These are phyloP conservation scores for Bursaphelenchus mucronatus DNA, from an alignment of 1,140 invertebrate genomes.

Conservation along the genomic window DNA sequence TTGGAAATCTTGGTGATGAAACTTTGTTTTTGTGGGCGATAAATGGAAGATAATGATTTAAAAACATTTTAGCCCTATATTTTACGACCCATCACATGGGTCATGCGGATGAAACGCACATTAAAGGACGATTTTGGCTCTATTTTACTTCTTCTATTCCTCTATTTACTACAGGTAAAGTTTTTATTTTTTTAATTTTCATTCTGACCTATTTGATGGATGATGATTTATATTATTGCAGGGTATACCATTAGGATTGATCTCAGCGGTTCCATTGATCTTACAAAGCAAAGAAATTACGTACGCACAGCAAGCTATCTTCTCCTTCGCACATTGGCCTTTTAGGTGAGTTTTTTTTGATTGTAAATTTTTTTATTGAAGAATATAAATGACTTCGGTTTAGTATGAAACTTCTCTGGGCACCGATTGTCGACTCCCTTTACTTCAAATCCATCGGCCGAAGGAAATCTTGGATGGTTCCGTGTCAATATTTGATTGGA, in stretches of 20 bases:
- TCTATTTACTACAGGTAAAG: constrained; percentile 55
- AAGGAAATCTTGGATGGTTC: constrained; percentile 93
- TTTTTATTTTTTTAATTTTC: constrained; percentile 16
- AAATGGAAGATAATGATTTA: not conserved
- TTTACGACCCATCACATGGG: constrained; percentile 32
- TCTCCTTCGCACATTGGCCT: constrained; percentile 95
- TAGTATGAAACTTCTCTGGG: constrained; percentile 86
- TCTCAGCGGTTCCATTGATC: constrained; percentile 87
- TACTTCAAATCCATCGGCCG: constrained; percentile 78
- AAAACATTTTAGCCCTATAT: constrained; percentile 31
- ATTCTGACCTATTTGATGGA: constrained; percentile 4
- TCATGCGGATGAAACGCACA: constrained; percentile 42
- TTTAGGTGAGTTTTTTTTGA: constrained; percentile 64
- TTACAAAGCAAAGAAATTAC: constrained; percentile 82
- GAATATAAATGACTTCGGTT: constrained; percentile 13
- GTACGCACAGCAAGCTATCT: constrained; percentile 90
- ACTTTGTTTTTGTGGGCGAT: not conserved
- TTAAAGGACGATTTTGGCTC: constrained; percentile 59
- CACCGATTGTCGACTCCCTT: constrained; percentile 88
- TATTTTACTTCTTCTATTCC: constrained; percentile 51
- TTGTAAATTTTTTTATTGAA: too few species aligned
- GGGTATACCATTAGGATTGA: constrained; percentile 89
- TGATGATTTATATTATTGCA: constrained; percentile 64
- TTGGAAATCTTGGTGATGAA: constrained; percentile 8
- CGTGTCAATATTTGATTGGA: constrained; percentile 74